phyloP scores from a whole-genome alignment of 2,113 vertebrate species.

The Burhinus oedicnemus region DNA sequence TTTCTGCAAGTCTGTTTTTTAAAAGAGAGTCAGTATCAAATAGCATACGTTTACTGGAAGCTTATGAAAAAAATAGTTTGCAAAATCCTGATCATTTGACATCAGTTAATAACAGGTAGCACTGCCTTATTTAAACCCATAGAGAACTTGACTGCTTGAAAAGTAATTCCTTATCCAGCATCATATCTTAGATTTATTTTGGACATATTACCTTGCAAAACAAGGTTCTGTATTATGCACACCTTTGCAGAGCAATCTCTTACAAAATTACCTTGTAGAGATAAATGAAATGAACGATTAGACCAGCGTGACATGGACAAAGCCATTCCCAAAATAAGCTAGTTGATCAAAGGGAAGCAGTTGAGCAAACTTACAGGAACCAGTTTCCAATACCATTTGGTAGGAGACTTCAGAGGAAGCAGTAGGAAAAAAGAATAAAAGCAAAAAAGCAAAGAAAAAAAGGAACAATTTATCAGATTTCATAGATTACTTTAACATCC shows the following conservation, averaged over 20 bases:
- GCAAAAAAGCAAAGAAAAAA: slow-evolving; percentile 63
- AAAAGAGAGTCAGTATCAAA: not conserved
- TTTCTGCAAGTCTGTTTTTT: not conserved
- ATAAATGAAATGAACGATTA: slow-evolving; percentile 22
- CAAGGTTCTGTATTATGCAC: not conserved
- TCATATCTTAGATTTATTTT: not conserved
- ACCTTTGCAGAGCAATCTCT: not conserved
- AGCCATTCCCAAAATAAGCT: slow-evolving; percentile 41
- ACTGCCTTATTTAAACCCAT: not conserved
- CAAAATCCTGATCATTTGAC: not conserved
- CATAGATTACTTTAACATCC: slow-evolving; percentile 44
- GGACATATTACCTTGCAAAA: not conserved
- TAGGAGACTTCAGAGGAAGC: slow-evolving; percentile 93
- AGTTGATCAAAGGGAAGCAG: slow-evolving; percentile 57
- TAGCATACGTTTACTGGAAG: not conserved
- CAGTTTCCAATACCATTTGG: slow-evolving; percentile 99
- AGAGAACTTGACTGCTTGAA: not conserved
- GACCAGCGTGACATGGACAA: slow-evolving; percentile 46
- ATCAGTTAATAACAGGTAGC: not conserved
- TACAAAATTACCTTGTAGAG: not conserved
- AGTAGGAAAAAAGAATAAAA: slow-evolving; percentile 75
- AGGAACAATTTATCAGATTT: slow-evolving; percentile 71
- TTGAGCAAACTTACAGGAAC: slow-evolving; percentile 95
- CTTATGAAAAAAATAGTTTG: not conserved
- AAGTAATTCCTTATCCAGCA: not conserved